Base-by-base conservation (phyloP, 2,888 invertebrate genomes). In the Harpagoxenus sublaevis region DNA sequence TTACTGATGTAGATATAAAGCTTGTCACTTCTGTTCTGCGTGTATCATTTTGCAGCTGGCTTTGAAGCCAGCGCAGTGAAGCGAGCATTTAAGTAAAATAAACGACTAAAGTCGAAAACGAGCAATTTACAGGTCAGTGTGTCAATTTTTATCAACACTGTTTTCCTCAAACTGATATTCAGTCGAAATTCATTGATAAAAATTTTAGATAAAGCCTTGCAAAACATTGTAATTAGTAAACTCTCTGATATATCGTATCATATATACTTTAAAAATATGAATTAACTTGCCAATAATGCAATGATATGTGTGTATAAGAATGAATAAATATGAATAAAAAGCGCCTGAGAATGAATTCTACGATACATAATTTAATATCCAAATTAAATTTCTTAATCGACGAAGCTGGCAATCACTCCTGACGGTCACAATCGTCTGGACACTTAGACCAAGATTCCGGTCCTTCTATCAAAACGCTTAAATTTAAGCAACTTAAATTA, bases 11-110 rank as follows among this genome's bases (percentile, higher is more conserved):
- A 9, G 45, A 53, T 86, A 70, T 75, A 82, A 23, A 23, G 63
- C 83, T 65, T 77, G 86, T 87, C 84, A 86, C 62, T 74, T 70
- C 55, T 48, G 71, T 87, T 78, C 77, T 23, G 15, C 3, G 65
- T 51, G n/a, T 35, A 70, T 84, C 83, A 87, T 35, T 86, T 78
- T 63, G 57, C 70, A 6, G 6, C 6, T 3, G 62, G 71, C 65
- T 55, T 57, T 53, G 57, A 77, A 82, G 68, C 42, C 23, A 18
- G 1, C 31, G 18, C 31, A 62, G 45, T 62, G 12, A 18, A 78
- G 65, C 48, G 23, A 55, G 45, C 42, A 51, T 63, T n/a, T n/a
- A 45, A 60, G 48, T 81, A 48, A 57, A 57, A 23, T 48, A 60
- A 79, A 42, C 10, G 4, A 35, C 2, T 42, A 1, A 31, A 77